Percentiles rank a stretch among this genome's conserved stretches.
These are phyloP conservation scores for Sitta carolinensis DNA, from an alignment of 2,797 vertebrate genomes.

Conservation along the genomic window DNA sequence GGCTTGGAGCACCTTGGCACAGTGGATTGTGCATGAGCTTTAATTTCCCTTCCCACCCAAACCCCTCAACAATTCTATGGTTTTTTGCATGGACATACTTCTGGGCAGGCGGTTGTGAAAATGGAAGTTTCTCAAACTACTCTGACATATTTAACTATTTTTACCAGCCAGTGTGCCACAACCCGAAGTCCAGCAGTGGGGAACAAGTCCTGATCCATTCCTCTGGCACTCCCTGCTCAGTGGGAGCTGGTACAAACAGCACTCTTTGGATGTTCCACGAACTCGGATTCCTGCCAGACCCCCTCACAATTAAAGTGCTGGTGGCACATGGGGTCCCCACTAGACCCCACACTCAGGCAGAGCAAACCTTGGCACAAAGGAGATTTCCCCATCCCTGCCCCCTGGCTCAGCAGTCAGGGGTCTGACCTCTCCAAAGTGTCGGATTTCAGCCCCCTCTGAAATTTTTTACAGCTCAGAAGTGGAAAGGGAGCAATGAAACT, in stretches of 20 bases:
- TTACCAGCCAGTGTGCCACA: neutral
- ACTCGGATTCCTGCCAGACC: neutral
- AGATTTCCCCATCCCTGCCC: neutral
- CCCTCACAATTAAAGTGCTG: neutral
- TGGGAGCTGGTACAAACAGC: neutral
- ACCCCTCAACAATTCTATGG: accelerated
- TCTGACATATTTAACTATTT: neutral
- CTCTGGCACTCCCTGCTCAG: neutral
- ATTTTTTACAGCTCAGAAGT: neutral
- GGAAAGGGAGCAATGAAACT: constrained; percentile 25
- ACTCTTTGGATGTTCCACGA: neutral
- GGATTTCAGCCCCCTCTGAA: neutral
- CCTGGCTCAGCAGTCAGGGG: neutral
- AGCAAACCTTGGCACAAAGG: accelerated
- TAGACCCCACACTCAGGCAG: neutral
- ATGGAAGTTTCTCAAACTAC: neutral
- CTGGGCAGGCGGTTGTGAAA: neutral
- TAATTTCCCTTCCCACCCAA: neutral
- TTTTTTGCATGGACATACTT: neutral
- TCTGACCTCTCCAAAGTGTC: neutral
- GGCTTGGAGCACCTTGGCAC: accelerated
- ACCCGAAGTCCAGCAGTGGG: too few species aligned
- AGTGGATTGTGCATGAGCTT: neutral
- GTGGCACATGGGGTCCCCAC: accelerated
- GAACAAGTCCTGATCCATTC: neutral